phyloP scores from a whole-genome alignment of 1,140 invertebrate genomes.

The Brachionus calyciflorus region DNA sequence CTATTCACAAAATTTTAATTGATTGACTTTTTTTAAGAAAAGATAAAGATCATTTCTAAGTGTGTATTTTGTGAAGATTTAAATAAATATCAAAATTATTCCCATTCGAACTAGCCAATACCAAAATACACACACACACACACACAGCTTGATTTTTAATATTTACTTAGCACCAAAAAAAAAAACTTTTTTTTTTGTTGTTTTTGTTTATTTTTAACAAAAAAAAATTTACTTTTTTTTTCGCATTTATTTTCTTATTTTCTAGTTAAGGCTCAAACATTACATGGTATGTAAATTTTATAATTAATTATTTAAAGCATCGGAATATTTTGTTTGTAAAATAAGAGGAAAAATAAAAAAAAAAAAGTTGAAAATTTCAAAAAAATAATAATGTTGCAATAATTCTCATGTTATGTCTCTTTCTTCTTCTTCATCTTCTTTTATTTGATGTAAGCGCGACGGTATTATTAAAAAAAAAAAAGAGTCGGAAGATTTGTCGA shows the following conservation, averaged over 20 bases:
- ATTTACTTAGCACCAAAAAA: no score
- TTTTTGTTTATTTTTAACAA: no score
- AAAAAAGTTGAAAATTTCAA: constrained; percentile 20
- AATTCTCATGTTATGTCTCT: no score
- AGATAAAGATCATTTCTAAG: constrained; percentile 7
- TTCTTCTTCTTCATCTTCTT: no score
- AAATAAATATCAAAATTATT: background rate
- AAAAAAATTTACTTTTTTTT: no score
- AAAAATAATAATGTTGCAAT: background rate
- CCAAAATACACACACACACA: background rate
- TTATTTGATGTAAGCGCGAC: no score
- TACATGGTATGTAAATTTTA: background rate
- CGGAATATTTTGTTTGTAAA: background rate
- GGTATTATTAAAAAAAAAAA: background rate
- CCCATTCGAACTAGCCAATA: background rate
- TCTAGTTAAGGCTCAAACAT: no score
- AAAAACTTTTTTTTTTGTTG: no score
- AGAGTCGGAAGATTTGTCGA: background rate
- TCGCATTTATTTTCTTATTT: no score
- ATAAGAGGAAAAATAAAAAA: background rate
- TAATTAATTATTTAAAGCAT: background rate
- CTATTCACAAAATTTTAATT: background rate
- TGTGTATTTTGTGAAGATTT: background rate
- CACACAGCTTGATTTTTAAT: no score
- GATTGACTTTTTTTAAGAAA: background rate